Conservation (phyloP, 2,113 vertebrate species). For the Cichladusa arquata region DNA sequence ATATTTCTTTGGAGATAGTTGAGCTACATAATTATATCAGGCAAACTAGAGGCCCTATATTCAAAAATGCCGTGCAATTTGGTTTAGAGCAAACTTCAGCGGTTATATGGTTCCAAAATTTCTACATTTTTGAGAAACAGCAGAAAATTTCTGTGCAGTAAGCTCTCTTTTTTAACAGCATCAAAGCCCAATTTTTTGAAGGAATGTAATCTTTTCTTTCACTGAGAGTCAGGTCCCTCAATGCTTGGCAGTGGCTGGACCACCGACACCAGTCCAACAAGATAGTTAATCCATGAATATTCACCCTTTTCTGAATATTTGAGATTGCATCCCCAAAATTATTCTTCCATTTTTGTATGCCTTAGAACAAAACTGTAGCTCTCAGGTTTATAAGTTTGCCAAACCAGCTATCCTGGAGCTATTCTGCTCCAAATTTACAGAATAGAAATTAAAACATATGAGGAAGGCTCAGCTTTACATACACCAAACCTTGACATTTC, state of each 20-base stretch:
- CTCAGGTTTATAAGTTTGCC: neutral
- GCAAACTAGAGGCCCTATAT: neutral
- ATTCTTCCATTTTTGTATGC: neutral
- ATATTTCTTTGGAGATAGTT: neutral
- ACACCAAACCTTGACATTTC: neutral
- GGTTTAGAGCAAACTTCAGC: neutral
- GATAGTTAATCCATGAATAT: neutral
- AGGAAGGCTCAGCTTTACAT: neutral
- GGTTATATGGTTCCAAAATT: neutral
- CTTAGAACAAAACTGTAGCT: neutral
- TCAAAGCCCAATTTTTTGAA: neutral
- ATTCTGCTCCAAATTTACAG: neutral
- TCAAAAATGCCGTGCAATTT: neutral
- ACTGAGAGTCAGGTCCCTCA: neutral
- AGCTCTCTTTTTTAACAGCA: neutral
- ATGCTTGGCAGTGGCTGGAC: neutral
- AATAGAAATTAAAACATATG: neutral
- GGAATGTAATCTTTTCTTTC: neutral
- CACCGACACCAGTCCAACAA: neutral
- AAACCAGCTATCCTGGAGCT: neutral
- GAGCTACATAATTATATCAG: neutral
- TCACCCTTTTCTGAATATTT: neutral
- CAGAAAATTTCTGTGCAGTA: neutral
- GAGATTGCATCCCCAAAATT: neutral
- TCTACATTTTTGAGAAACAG: neutral